These are phyloP conservation scores for Trichonephila clavata DNA, from an alignment of 1,140 invertebrate genomes.

Conservation along the genomic window DNA sequence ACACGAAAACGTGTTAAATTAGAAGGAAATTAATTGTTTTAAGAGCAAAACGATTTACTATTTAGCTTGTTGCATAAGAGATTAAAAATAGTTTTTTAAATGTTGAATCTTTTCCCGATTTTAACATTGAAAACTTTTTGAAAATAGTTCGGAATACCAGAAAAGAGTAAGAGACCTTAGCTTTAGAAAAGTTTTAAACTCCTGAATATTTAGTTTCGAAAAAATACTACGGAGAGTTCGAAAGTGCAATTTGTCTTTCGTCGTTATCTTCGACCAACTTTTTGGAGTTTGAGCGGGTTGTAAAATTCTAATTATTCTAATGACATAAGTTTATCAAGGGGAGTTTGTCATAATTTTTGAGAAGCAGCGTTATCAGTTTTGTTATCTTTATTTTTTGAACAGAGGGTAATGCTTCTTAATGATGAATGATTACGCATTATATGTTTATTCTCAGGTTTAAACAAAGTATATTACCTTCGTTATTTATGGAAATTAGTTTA, in stretches of 20 bases:
- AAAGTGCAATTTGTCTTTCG: slow-evolving; percentile 20
- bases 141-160: neutral
- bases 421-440: neutral
- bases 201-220: neutral
- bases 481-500: neutral
- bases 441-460: neutral
- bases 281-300: slow-evolving; percentile 2
- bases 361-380: slow-evolving; percentile 15
- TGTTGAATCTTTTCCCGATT: too few species aligned
- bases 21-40: too few species aligned
- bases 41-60: too few species aligned
- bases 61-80: too few species aligned
- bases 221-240: neutral
- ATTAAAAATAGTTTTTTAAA: too few species aligned
- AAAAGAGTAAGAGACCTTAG: neutral
- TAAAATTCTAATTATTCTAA: slow-evolving; percentile 38
- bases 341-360: neutral
- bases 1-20: too few species aligned
- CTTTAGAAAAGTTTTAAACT: neutral
- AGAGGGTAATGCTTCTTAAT: neutral
- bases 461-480: neutral
- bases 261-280: slow-evolving; percentile 9
- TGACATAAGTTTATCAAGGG: slow-evolving; percentile 33
- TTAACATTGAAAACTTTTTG: neutral
- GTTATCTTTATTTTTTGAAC: slow-evolving; percentile 15